Conservation (phyloP, 2,797 vertebrate genomes). For the Halcyon leucocephala region DNA sequence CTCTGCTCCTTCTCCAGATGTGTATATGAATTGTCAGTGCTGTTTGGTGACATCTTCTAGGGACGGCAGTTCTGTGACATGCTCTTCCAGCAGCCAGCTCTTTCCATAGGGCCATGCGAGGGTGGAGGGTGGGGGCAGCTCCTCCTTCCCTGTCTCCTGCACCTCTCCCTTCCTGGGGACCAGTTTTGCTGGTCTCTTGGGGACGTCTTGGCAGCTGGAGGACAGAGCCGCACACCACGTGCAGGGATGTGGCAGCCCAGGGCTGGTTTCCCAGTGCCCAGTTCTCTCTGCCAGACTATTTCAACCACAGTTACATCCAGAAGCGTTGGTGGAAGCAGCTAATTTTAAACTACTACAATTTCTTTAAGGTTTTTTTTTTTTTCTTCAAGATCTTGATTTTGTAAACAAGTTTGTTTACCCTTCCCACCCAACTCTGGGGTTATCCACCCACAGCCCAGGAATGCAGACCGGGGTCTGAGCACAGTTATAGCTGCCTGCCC, state of each 20-base stretch:
- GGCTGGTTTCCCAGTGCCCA: accelerated
- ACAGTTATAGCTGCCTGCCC: not conserved
- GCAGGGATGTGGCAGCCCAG: not conserved
- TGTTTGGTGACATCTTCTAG: not conserved
- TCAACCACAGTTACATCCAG: not conserved
- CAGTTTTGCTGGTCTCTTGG: not conserved
- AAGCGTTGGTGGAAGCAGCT: not conserved
- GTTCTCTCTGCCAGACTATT: not conserved
- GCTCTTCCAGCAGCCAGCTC: not conserved
- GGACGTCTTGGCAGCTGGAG: not conserved
- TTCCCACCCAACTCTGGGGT: not conserved
- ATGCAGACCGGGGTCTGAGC: not conserved
- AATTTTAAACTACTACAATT: not conserved
- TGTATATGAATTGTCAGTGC: not conserved
- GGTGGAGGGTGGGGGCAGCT: not conserved
- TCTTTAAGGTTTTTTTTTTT: not conserved
- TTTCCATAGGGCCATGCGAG: not conserved
- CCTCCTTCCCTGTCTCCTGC: not conserved
- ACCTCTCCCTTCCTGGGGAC: not conserved
- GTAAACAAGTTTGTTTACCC: constrained; percentile 22
- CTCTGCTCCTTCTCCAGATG: not conserved
- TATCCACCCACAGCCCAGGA: not conserved
- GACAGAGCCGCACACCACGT: not conserved
- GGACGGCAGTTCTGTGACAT: accelerated
- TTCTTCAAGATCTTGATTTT: not conserved